These are phyloP conservation scores for Linnaemya vulpina DNA, from an alignment of 2,888 invertebrate genomes.

Conservation along the genomic window DNA sequence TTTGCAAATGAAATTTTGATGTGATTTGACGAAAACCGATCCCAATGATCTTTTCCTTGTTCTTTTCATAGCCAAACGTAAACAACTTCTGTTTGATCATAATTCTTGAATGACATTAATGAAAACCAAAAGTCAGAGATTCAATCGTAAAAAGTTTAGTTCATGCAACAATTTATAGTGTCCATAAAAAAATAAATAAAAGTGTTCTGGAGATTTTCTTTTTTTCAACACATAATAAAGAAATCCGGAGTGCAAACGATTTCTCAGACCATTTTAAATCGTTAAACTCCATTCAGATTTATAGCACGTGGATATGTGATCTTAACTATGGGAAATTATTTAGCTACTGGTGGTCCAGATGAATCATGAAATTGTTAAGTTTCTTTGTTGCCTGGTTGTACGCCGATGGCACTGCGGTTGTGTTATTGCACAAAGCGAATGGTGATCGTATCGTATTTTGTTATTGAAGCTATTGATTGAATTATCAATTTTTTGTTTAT, in stretches of 20 bases:
- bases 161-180: constrained; percentile 11
- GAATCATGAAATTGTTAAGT: constrained; percentile 55
- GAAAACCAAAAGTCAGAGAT: constrained; percentile 44
- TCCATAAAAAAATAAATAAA: constrained; percentile 33
- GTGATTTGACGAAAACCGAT: too few species aligned
- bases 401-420: background rate
- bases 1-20: too few species aligned
- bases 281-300: background rate
- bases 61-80: background rate
- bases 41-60: too few species aligned
- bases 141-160: constrained; percentile 9
- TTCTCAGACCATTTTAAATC: constrained; percentile 44
- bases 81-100: background rate
- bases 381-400: constrained; percentile 27
- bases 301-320: background rate
- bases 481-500: constrained; percentile 34
- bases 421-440: constrained; percentile 17
- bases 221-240: background rate
- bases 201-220: constrained; percentile 1
- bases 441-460: constrained; percentile 46
- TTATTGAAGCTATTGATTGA: constrained; percentile 62
- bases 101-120: constrained; percentile 50
- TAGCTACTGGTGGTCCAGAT: constrained; percentile 21
- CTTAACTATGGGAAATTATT: constrained; percentile 28
- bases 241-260: constrained; percentile 10